Evolutionary conservation across 2,797 vertebrate species (phyloP), one percentile per base, ranked within the genome.

Genomic region (Acestrorhynchus altus): DNA sequence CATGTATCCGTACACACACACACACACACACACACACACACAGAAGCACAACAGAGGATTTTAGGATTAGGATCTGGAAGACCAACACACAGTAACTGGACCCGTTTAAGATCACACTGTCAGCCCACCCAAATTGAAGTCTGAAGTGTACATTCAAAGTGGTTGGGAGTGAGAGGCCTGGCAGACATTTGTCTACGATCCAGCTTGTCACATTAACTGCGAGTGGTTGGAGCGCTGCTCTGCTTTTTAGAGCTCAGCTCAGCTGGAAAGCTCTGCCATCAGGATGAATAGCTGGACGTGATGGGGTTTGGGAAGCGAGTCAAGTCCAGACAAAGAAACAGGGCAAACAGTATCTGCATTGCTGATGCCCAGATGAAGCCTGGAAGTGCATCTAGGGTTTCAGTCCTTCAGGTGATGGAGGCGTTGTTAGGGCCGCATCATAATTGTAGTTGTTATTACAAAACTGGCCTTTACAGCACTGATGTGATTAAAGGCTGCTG

Each of bases 271-370:
- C 72, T 67, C 42, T 15, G 49, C 61, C 31, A 39, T 76, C 63
- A 64, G 68, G 16, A 49, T 69, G 63, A 72, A 71, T 69, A 67
- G 51, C 28, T n/a, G 44, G 51, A 52, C n/a, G 35, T 63, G 68
- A 40, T 72, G 71, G 61, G 66, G 64, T 82, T 74, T 79, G 61
- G 63, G 76, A 76, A 61, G 77, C 60, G 54, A 76, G 74, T 78
- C 72, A 78, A 75, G 51, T 78, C 59, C 18, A 42, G 66, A 75
- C 72, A 82, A 82, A 78, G 46, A 52, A 78, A 67, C 75, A 46
- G 47, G 42, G 67, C 54, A 72, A 65, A 74, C 61, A 35, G 22
- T 74, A 74, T 54, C 49, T 39, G 67, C 47, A 70, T 54, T 52
- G 10, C 67, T 70, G 59, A 61, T 61, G 31, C 59, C 35, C 63